These are phyloP conservation scores for Timandra comae DNA, from an alignment of 2,888 invertebrate genomes.

Conservation along the genomic window DNA sequence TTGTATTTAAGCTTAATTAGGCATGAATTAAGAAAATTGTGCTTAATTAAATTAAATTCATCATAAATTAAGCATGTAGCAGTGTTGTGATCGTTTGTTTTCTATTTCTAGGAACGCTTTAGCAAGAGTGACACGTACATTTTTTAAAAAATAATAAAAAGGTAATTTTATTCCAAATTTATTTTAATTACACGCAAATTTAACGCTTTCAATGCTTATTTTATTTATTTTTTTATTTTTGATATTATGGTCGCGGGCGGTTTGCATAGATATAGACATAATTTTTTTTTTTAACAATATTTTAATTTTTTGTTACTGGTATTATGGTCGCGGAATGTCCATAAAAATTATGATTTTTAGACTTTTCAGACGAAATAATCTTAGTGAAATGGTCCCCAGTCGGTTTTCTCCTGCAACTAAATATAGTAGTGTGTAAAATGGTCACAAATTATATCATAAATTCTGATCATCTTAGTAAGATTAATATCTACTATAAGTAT, in stretches of 20 bases:
- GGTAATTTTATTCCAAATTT: conserved; percentile 56
- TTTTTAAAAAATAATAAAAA: conserved; percentile 78
- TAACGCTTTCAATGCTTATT: not conserved
- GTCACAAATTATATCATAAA: too few species aligned
- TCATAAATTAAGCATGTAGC: conserved; percentile 17
- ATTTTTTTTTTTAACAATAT: too few species aligned
- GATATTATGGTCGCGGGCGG: not conserved
- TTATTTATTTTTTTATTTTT: not conserved
- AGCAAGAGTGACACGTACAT: conserved; percentile 92
- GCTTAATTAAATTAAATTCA: not conserved
- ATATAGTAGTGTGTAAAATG: too few species aligned
- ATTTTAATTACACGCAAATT: conserved; percentile 21
- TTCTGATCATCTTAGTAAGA: too few species aligned
- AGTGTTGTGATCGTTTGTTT: conserved; percentile 73
- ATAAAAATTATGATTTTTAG: too few species aligned
- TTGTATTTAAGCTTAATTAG: conserved; percentile 8
- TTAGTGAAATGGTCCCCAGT: too few species aligned
- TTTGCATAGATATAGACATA: too few species aligned
- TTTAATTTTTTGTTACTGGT: too few species aligned
- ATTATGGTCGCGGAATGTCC: too few species aligned
- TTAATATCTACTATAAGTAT: too few species aligned
- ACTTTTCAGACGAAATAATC: too few species aligned
- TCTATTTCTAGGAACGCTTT: conserved; percentile 83
- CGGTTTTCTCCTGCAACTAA: too few species aligned
- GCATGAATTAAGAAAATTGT: conserved; percentile 8